Base-by-base conservation (phyloP, 1,140 invertebrate species). In the Drosophila leontia region DNA sequence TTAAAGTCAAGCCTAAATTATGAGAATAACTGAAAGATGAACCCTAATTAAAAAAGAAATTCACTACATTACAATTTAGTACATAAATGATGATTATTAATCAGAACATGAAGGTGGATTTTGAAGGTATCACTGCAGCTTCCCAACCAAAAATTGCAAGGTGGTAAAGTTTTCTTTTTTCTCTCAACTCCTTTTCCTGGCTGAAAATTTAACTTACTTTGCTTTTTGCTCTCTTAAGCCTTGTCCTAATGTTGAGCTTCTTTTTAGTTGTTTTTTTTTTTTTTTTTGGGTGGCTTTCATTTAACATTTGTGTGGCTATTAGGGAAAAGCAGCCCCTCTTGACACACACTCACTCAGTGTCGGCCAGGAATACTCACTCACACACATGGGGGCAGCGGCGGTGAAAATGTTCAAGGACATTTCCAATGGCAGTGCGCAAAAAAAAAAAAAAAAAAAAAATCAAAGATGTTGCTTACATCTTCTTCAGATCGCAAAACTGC, bases 401-500 rank as follows among this genome's bases (percentile, higher is more conserved):
- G 35, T 56, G 53, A 42, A 59, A 60, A 67, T 72, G 75, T 77
- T 87, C 84, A 86, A 86, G 82, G 82, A 86, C 82, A 79, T 82
- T 79, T 75, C 23, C 71, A 79, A 62, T 62, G 71, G 60, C 74
- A 77, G 56, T 85, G 82, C 72, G 82, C 82, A 78, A 64, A 51
- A 61, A 51, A 57, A 8, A 47, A 57, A 61, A 23, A 55, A 63
- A 48, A 60, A 51, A 51, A 7, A 26, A 23, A 42, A 19, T 15
- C 1, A 44, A 44, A 57, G 55, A 72, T 29, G 26, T 29, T 29
- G 6, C 7, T 29, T 29, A 69, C 45, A 70, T 70, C 44, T 72
- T 74, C 29, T 19, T 56, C 35, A 39, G 82, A 60, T 62, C 48
- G 57, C 55, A 34, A 44, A 56, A 56, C 19, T 26, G 59, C 48